Base-by-base conservation (phyloP, 2,888 invertebrate species). In the Sussaba pulchella region DNA sequence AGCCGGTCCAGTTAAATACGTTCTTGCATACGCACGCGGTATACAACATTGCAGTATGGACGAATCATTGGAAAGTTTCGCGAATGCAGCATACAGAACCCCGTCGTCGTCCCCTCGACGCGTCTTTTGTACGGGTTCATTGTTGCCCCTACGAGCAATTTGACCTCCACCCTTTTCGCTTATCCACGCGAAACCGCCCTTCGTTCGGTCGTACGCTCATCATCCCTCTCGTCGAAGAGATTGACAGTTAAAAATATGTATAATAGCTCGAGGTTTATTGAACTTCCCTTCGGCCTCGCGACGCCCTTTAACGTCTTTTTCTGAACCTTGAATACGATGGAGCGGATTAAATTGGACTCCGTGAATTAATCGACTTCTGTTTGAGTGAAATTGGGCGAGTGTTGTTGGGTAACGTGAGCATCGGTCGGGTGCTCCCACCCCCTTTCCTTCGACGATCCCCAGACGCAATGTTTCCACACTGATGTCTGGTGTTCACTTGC, bases 171-270 rank as follows among this genome's bases (percentile, higher is more conserved):
- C 90, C 87, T 89, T 87, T 86, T 54, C 86, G 86, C 82, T 84
- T 85, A 87, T 88, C 85, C 86, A 78, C 66, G 64, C 77, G 66
- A 74, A 47, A 76, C 47, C 72, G 57, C 80, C 80, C 76, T 81
- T 59, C 57, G 54, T 70, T 73, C 64, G 69, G 43, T 63, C 43
- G 72, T 17, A 19, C 61, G 36, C 14, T 47, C 59, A 21, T 36
- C 52, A 19, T 73, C 64, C 77, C 69, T 64, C 64, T 83, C 87
- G 85, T 82, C 85, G 78, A 83, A 83, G 69, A 87, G 88, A 92
- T 92, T 92, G 92, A 92, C 92, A 91, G 92, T 91, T 91, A 90
- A 92, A 84, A 92, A 92, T 92, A 92, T 92, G 91, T 92, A 91
- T 91, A 91, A 92, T 91, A 87, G 91, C 87, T 85, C 82, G 85